Conservation (phyloP, 2,888 invertebrate species). For the Acanthosepion esculentum region DNA sequence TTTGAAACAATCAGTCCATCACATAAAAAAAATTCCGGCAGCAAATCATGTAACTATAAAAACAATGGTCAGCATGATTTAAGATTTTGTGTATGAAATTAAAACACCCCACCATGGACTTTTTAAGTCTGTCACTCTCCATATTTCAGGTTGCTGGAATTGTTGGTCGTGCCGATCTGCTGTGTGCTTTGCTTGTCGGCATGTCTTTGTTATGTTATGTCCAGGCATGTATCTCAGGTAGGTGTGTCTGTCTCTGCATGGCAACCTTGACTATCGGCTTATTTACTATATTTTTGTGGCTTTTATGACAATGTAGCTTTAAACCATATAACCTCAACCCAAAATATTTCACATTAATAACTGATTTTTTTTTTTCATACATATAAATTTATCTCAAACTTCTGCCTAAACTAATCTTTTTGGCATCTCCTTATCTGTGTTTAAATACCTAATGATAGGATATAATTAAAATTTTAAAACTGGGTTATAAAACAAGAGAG, state of each 20-base stretch:
- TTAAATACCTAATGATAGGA: no score
- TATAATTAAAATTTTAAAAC: no score
- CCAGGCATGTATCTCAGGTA: slow-evolving; percentile 66
- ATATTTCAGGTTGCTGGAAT: slow-evolving; percentile 84
- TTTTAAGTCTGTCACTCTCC: slow-evolving; percentile 23
- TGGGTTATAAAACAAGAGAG: no score
- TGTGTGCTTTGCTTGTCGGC: slow-evolving; percentile 87
- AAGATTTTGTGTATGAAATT: not conserved
- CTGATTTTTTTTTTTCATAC: no score
- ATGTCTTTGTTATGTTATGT: slow-evolving; percentile 82
- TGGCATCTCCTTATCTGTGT: no score
- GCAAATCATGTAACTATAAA: not conserved
- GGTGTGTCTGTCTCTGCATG: slow-evolving; percentile 37
- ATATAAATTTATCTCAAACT: no score
- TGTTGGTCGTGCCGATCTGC: slow-evolving; percentile 92
- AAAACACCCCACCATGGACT: not conserved
- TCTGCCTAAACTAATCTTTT: no score
- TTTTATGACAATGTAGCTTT: not conserved
- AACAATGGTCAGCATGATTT: not conserved
- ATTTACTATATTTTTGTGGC: not conserved
- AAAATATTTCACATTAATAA: no score
- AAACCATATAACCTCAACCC: no score
- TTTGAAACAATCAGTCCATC: no score
- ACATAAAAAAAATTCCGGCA: no score
- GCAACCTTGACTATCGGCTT: not conserved